phyloP scores from a whole-genome alignment of 53 echinoderm and acorn worm genomes.

The Apostichopus leukothele region DNA sequence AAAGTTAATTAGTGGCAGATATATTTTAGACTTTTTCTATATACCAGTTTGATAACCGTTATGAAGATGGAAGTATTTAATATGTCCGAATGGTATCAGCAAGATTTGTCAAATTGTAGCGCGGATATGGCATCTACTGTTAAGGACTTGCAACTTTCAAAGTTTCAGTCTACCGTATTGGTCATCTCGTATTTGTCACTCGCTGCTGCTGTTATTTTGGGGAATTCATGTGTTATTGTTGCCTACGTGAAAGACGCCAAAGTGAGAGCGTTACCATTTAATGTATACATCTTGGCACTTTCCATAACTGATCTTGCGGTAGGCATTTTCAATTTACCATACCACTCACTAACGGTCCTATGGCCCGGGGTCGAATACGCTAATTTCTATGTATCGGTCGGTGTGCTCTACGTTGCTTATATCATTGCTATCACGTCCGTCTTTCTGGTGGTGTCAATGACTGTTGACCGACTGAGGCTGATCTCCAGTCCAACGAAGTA shows the following conservation, averaged over 20 bases:
- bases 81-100: no score
- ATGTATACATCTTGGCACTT: background rate
- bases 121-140: background rate
- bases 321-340: background rate
- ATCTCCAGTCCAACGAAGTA: background rate
- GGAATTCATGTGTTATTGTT: background rate
- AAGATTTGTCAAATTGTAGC: no score
- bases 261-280: background rate
- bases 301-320: constrained; percentile 1
- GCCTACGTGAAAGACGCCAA: background rate
- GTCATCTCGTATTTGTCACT: background rate
- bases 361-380: constrained; percentile 12
- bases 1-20: no score
- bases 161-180: background rate
- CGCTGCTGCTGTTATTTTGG: background rate
- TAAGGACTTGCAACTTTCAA: background rate
- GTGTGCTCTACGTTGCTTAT: constrained; percentile 2
- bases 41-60: no score
- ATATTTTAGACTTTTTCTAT: no score
- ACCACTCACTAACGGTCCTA: background rate
- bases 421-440: background rate
- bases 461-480: background rate
- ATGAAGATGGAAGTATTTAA: no score
- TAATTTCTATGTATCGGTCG: background rate
- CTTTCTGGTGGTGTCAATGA: background rate